These are phyloP conservation scores for Hephaestus fuliginosus DNA, from an alignment of 2,797 vertebrate species.

Conservation along the genomic window DNA sequence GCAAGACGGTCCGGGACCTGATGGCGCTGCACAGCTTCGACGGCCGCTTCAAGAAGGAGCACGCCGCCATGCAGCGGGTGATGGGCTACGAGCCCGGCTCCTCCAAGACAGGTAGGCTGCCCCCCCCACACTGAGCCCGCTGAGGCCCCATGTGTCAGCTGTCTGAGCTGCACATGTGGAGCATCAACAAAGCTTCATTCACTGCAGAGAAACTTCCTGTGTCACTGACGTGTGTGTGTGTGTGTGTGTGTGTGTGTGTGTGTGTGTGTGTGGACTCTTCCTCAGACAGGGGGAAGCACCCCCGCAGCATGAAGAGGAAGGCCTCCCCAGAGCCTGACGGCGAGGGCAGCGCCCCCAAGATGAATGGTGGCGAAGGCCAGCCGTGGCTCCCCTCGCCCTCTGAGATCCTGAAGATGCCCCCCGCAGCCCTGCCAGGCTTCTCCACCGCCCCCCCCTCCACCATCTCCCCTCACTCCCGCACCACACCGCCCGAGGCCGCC, in stretches of 20 bases:
- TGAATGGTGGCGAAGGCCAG: constrained; percentile 89
- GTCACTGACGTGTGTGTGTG: constrained; percentile 26
- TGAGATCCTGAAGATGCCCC: constrained; percentile 90
- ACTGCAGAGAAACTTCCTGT: constrained; percentile 14
- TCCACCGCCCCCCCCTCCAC: constrained; percentile 86
- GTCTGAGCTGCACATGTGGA: too few species aligned
- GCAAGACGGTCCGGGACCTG: constrained; percentile 91
- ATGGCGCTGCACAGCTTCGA: constrained; percentile 92
- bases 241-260: not conserved
- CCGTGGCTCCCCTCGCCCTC: constrained; percentile 90
- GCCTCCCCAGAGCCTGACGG: constrained; percentile 93
- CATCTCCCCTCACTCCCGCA: constrained; percentile 92
- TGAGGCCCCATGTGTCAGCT: too few species aligned
- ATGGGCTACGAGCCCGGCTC: constrained; percentile 88
- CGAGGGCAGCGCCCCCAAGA: constrained; percentile 87
- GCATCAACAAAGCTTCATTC: not conserved
- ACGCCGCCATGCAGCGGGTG: constrained; percentile 87
- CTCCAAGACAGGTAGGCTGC: constrained; percentile 87
- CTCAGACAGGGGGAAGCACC: constrained; percentile 83
- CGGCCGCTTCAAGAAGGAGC: constrained; percentile 91
- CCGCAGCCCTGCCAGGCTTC: constrained; percentile 84
- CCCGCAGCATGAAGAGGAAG: constrained; percentile 89
- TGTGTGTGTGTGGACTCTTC: constrained; percentile 31
- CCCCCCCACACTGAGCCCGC: too few species aligned
- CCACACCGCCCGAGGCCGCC: constrained; percentile 89